Conservation (phyloP, 2,797 vertebrate genomes). For the Acanthurus tractus region DNA sequence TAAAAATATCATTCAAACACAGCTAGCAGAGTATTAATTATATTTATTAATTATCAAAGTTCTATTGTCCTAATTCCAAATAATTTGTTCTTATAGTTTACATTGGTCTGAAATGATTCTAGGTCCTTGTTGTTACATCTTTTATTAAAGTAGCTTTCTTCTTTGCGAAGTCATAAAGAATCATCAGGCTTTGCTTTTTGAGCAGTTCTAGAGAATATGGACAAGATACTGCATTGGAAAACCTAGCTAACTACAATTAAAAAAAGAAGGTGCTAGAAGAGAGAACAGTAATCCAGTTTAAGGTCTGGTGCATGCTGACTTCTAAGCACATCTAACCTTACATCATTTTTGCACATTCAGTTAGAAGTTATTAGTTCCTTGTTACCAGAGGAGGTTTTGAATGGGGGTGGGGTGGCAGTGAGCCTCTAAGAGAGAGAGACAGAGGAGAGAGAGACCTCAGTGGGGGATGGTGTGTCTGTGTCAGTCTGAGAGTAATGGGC, state of each 20-base stretch:
- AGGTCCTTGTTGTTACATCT: background rate
- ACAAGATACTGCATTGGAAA: constrained; percentile 14
- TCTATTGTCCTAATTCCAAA: background rate
- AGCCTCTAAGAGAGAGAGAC: constrained; percentile 35
- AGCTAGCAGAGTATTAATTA: background rate
- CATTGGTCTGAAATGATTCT: background rate
- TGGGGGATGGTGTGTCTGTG: constrained; percentile 71
- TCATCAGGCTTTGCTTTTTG: constrained; percentile 6
- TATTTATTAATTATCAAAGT: background rate
- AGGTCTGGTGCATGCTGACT: constrained; percentile 22
- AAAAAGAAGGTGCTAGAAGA: constrained; percentile 19
- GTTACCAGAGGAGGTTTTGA: constrained; percentile 51
- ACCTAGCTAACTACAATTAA: constrained; percentile 27
- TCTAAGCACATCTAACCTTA: constrained; percentile 35
- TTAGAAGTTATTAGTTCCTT: constrained; percentile 47
- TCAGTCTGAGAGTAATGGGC: constrained; percentile 67
- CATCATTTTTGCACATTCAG: constrained; percentile 33
- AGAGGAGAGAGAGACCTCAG: constrained; percentile 31
- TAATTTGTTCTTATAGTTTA: constrained; percentile 8
- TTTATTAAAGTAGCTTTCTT: constrained; percentile 36
- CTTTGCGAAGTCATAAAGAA: constrained; percentile 13
- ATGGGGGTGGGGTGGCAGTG: constrained; percentile 56
- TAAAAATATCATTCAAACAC: background rate
- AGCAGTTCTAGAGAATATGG: constrained; percentile 30
- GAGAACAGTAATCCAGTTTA: constrained; percentile 22